phyloP scores from a whole-genome alignment of 2,888 invertebrate species.

The Lithophane socia region DNA sequence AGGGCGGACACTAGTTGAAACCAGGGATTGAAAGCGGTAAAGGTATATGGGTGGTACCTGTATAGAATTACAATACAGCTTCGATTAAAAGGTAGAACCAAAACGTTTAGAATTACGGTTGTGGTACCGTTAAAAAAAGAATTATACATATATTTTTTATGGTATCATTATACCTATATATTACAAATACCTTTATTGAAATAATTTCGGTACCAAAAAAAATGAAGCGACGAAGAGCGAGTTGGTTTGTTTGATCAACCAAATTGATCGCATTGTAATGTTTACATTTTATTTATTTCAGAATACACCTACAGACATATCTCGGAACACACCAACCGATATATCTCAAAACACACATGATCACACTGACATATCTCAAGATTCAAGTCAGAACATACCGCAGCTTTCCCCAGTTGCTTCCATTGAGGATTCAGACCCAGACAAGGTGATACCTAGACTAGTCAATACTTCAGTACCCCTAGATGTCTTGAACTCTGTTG shows the following conservation, averaged over 20 bases:
- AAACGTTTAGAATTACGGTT: too few relatives aligned
- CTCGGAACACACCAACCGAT: conserved; percentile 61
- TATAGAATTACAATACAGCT: too few relatives aligned
- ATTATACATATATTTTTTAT: too few relatives aligned
- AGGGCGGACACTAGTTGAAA: neutral
- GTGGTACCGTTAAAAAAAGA: too few relatives aligned
- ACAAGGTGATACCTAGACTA: conserved; percentile 92
- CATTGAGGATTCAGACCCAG: conserved; percentile 79
- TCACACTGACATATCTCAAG: conserved; percentile 75
- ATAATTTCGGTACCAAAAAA: too few relatives aligned
- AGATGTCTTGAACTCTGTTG: conserved; percentile 88
- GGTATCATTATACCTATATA: too few relatives aligned
- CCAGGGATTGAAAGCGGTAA: too few relatives aligned
- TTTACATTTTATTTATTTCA: conserved; percentile 33
- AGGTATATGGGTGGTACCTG: too few relatives aligned
- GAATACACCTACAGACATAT: conserved; percentile 30
- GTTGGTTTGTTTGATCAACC: neutral
- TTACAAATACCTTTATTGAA: too few relatives aligned
- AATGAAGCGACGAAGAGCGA: too few relatives aligned
- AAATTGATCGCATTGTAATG: conserved; percentile 3
- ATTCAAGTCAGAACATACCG: conserved; percentile 74
- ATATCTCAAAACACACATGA: conserved; percentile 69
- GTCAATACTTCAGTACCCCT: conserved; percentile 89
- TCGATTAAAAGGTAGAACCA: too few relatives aligned
- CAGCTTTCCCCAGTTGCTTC: conserved; percentile 69